Base-by-base conservation (phyloP, 2,797 vertebrate genomes). In the Ammospiza maritima region DNA sequence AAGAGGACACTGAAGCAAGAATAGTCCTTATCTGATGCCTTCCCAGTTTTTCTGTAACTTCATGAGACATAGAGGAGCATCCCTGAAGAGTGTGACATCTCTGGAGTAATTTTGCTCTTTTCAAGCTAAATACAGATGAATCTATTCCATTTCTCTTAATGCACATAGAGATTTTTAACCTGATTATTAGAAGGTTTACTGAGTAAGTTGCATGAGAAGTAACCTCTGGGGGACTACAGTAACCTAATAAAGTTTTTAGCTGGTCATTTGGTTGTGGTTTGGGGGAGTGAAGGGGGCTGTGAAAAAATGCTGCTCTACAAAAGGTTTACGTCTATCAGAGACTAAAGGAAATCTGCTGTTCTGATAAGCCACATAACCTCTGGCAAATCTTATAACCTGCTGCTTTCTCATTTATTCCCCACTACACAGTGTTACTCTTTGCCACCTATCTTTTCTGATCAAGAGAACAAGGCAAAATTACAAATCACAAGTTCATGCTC, bases 211-310 rank as follows among this genome's bases (percentile, higher is more conserved):
- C 19, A 62, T 4, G 5, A 21, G 16, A 85, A 61, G 11, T 38
- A 51, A 74, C 18, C 23, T 71, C 58, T 71, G 20, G 29, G 58
- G 51, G 11, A 36, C 11, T 58, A 20, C 22, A 26, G 19, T 34
- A 60, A 53, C 54, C 13, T n/a, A 17, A 19, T 16, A 22, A 32
- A 27, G 11, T 2, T 30, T 71, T 45, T 73, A 32, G 3, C 26
- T 48, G 14, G 32, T 40, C 2, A 0, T 34, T 36, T 75, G 3
- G 3, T 47, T 56, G 29, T 8, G 11, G 2, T 20, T 51, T 62
- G 17, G 5, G 13, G 4, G 0, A 74, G 5, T 22, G 17, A 56
- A 17, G 17, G 16, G 6, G 5, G 0, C 4, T 44, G 22, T 27
- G 11, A 65, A 66, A 34, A 32, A 89, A 62, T 25, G 15, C 3